Percentiles rank a stretch among this genome's conserved stretches.
These are phyloP conservation scores for Eurypyga helias DNA, from an alignment of 2,113 vertebrate species.

Conservation along the genomic window DNA sequence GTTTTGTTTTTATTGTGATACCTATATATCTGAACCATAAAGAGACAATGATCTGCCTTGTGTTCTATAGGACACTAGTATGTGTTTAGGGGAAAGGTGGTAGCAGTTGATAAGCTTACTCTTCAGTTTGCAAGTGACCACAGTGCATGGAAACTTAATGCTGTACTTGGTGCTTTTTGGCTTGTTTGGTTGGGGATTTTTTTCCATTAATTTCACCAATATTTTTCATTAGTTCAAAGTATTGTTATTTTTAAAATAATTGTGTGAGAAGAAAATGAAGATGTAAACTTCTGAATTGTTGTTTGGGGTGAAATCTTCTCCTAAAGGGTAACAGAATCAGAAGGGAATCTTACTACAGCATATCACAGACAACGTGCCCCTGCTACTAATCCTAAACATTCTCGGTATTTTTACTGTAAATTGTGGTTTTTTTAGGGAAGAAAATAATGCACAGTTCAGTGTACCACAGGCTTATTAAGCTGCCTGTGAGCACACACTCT, in stretches of 20 bases:
- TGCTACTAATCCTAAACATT: background rate
- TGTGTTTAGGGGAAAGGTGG: background rate
- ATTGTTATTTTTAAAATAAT: background rate
- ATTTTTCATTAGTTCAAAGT: background rate
- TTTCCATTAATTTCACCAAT: background rate
- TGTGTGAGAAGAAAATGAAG: background rate
- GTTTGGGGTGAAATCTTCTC: background rate
- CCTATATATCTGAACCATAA: background rate
- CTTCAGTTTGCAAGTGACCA: background rate
- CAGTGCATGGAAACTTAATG: background rate
- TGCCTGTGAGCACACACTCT: background rate
- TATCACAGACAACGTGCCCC: no score
- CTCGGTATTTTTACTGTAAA: background rate
- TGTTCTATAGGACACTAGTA: background rate
- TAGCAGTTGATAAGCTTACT: background rate
- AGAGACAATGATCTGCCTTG: background rate
- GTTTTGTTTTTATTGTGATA: slow-evolving; percentile 22
- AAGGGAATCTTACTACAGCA: background rate
- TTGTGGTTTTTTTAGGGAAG: background rate
- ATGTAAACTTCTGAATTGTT: background rate
- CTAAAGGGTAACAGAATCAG: background rate
- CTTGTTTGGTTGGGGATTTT: rapidly evolving
- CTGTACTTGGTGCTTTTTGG: background rate
- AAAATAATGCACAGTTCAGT: background rate
- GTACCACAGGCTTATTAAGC: background rate